These are phyloP conservation scores for Anguilla pacifica DNA, from an alignment of 2,797 vertebrate genomes.

Conservation along the genomic window DNA sequence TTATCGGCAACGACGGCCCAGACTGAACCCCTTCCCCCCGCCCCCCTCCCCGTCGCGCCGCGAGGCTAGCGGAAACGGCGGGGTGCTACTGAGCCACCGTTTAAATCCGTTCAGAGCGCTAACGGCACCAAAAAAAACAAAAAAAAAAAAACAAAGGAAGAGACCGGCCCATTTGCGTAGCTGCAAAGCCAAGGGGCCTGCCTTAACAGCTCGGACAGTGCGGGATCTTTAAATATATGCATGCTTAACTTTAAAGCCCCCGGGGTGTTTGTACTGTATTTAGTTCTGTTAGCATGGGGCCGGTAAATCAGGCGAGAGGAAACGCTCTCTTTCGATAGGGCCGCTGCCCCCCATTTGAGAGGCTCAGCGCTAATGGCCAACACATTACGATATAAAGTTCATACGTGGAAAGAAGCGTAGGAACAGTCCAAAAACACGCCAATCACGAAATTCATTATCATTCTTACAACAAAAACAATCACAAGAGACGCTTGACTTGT, in stretches of 20 bases:
- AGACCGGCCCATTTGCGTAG: conserved; percentile 66
- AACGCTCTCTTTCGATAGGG: conserved; percentile 56
- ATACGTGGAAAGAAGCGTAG: neutral
- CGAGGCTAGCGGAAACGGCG: neutral
- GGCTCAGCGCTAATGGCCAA: neutral
- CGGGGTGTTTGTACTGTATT: conserved; percentile 53
- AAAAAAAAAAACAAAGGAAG: conserved; percentile 31
- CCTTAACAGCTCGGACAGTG: conserved; percentile 5
- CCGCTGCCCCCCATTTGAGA: neutral
- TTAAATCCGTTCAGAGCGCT: neutral
- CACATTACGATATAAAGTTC: neutral
- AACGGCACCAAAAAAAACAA: conserved; percentile 44
- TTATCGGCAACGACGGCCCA: conserved; percentile 49
- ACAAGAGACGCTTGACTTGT: conserved; percentile 16
- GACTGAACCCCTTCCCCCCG: neutral
- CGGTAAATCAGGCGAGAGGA: conserved; percentile 70
- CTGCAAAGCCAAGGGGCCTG: conserved; percentile 59
- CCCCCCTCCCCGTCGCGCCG: neutral
- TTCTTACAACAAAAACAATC: conserved; percentile 28
- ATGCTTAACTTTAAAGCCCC: conserved; percentile 31
- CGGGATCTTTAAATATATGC: conserved; percentile 22
- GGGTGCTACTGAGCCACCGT: neutral
- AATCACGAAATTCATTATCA: neutral
- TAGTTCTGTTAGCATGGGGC: conserved; percentile 59
- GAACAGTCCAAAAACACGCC: conserved; percentile 12